Base-by-base conservation (phyloP, 2,113 vertebrate species). In the Okapia johnstoni region DNA sequence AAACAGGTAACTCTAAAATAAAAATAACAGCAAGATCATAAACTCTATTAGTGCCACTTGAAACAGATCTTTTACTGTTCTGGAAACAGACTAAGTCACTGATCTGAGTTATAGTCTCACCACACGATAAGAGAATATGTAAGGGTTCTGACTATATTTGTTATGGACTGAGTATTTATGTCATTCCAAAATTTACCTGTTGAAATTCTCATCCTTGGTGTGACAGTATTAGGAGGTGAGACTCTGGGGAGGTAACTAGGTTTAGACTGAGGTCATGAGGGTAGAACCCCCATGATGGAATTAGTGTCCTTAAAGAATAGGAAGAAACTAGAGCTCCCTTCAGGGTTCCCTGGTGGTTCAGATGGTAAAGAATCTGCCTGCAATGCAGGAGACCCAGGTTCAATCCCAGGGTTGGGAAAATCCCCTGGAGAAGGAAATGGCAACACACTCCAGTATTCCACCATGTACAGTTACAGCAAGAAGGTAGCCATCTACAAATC, bases 51-150 rank as follows among this genome's bases (percentile, higher is more conserved):
- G 76, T 25, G 25, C 26, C 66, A 57, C 33, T 61, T 66, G 61
- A 89, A 91, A 60, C 46, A 93, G 23, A 85, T 7, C 48, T 77
- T 89, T 86, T 79, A 70, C 25, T 66, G 13, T 81, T 85, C 58
- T 79, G 46, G 43, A 94, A 94, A 94, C 3, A 57, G 73, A 54
- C 55, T 96, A 87, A 73, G 63, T 85, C 81, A 87, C 36, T 96
- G 89, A 79, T 6, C 7, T 81, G 15, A 57, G 10, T 73, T 80
- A 79, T 1, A 89, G 55, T 15, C 40, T 30, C 15, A 54, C 9
- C 8, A 36, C n/a, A 66, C 36, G 63, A 36, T 70, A 70, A 88
- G n/a, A 90, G 21, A 94, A 50, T 33, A 36, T 86, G 5, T 26
- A 52, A 52, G 40, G 19, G 23, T 94, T 7, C n/a, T 46, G 6